A percentile compares a stretch with the other conserved stretches of the same genome.
These are phyloP conservation scores for Thryonomys swinderianus DNA, from an alignment of 2,113 vertebrate genomes.

Conservation along the genomic window DNA sequence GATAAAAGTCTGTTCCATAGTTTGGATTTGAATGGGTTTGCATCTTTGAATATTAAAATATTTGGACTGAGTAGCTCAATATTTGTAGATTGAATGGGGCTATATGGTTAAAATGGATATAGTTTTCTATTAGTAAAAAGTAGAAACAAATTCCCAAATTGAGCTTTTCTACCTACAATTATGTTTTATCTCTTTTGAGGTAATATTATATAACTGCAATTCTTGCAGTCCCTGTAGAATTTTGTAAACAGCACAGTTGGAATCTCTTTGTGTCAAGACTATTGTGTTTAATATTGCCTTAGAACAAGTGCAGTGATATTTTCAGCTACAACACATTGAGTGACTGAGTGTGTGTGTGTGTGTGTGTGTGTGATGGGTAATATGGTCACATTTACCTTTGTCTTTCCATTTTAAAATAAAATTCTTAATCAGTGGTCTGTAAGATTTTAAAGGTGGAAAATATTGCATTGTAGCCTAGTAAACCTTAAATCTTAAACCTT, in stretches of 20 bases:
- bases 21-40: not conserved
- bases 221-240: slow-evolving; percentile 53
- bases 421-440: slow-evolving; percentile 14
- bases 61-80: slow-evolving; percentile 53
- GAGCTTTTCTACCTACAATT: not conserved
- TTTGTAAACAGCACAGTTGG: slow-evolving; percentile 79
- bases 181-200: not conserved
- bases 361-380: not conserved
- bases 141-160: slow-evolving; percentile 34
- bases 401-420: slow-evolving; percentile 23
- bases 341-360: slow-evolving; percentile 24
- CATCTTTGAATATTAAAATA: slow-evolving; percentile 23
- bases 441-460: slow-evolving; percentile 52
- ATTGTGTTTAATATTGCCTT: slow-evolving; percentile 77
- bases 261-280: slow-evolving; percentile 84
- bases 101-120: slow-evolving; percentile 62
- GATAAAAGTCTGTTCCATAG: not conserved
- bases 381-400: not conserved
- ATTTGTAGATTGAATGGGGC: slow-evolving; percentile 69
- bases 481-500: not conserved
- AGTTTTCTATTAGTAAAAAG: slow-evolving; percentile 8
- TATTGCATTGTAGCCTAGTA: not conserved
- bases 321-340: slow-evolving; percentile 38
- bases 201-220: slow-evolving; percentile 52
- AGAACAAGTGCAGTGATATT: slow-evolving; percentile 67